Base-by-base conservation (phyloP, 2,797 vertebrate genomes). In the Fistularia commersonii region DNA sequence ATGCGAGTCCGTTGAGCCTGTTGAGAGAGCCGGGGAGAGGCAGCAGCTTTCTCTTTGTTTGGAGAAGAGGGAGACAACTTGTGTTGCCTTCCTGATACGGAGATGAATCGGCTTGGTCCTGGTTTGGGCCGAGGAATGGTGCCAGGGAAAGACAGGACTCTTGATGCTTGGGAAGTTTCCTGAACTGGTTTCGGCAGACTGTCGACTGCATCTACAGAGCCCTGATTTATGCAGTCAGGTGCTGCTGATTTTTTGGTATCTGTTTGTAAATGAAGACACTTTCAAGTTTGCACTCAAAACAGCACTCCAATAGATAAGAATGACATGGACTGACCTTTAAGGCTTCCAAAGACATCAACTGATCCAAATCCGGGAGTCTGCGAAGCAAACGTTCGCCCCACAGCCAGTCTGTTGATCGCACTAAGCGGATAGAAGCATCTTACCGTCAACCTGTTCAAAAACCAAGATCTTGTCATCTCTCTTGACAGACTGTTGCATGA, bases 371-470 rank as follows among this genome's bases (percentile, higher is more conserved):
- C 77, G 45, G 76, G 62, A 41, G 35, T 62, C 23, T 52, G 32
- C 12, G 62, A 39, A 34, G 8, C 41, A 53, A 74, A 54, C 37
- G 48, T 9, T 32, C 59, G 53, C 43, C 79, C 67, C 10, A 75
- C 60, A 44, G 70, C 71, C 11, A 84, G 41, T 46, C 73, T 76
- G 46, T 15, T 67, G 0, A 85, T 76, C 39, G 83, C 79, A 57
- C 71, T 87, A 0, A 89, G 69, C 37, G 60, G 84, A 41, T 91
- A 91, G 67, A 88, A 87, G 70, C 91, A 93, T 51, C 85, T 74
- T 23, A 90, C 74, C 0, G 83, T 89, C 54, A 92, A 34, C 56
- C 91, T 92, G 65, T 48, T 36, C 5, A 38, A 64, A 6, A 50
- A 45, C 13, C 5, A 15, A 43, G 8, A 32, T 45, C 51, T 7